Evolutionary conservation across 2,888 invertebrate species (phyloP), one percentile per base, ranked within the genome.

Genomic region (Nycteola revayana): DNA sequence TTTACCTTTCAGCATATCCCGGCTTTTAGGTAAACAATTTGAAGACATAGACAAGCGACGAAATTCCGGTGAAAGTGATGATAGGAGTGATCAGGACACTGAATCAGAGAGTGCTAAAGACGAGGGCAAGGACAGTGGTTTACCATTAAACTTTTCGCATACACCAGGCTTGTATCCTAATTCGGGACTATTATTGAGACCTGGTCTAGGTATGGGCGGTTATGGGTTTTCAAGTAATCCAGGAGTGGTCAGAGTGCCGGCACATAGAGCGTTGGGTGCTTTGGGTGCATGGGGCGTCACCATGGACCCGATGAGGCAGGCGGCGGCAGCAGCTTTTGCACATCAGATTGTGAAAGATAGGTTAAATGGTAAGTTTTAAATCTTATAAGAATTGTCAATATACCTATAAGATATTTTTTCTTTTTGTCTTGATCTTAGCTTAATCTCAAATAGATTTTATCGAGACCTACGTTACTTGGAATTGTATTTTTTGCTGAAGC

Each of bases 341-440:
- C 93, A 94, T 63, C 94, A 94, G 81, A 94, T 95, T 66, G 94
- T 95, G 60, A 95, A 95, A 81, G 95, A 95, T 76, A 90, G 95
- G 81, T 81, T 95, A 60, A 94, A 94, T 84, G 95, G 95, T 95
- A 82, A 91, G 92, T 86, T 7, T 5, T 5, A 18, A 18, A 6
- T 18, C 6, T 6, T n/a, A n/a, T n/a, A n/a, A n/a, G n/a, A n/a
- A n/a, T n/a, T n/a, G n/a, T n/a, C n/a, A n/a, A n/a, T n/a, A n/a
- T n/a, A n/a, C n/a, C n/a, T n/a, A n/a, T n/a, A n/a, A n/a, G n/a
- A n/a, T n/a, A n/a, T n/a, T n/a, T n/a, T n/a, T n/a, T n/a, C n/a
- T n/a, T n/a, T n/a, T n/a, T n/a, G n/a, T n/a, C n/a, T n/a, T n/a
- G n/a, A n/a, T n/a, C n/a, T n/a, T n/a, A n/a, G n/a, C n/a, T n/a